These are phyloP conservation scores for Nephrotoma guestfalica DNA, from an alignment of 2,888 invertebrate genomes.

Conservation along the genomic window DNA sequence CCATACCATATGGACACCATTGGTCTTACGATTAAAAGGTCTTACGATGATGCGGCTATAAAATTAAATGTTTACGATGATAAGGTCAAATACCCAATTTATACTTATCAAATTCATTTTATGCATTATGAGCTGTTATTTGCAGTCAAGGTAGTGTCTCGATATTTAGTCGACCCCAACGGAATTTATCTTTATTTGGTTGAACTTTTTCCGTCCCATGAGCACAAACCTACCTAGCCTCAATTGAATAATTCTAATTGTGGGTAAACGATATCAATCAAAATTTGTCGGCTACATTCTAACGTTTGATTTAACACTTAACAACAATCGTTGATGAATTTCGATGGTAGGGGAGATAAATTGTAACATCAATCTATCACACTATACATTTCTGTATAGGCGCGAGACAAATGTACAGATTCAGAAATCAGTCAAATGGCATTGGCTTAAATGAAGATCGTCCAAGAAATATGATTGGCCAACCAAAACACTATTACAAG, in stretches of 20 bases:
- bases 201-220: neutral
- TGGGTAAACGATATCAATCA: neutral
- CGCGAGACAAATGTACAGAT: neutral
- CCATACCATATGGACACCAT: no score
- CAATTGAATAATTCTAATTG: neutral
- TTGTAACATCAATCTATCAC: neutral
- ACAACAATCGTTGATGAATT: neutral
- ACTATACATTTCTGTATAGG: no score
- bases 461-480: neutral
- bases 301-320: neutral
- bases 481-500: neutral
- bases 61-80: no score
- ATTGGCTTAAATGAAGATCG: neutral
- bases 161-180: neutral
- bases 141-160: no score
- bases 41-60: no score
- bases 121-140: no score
- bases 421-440: neutral
- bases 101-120: no score
- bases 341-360: neutral
- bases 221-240: neutral
- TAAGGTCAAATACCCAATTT: no score
- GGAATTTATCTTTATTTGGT: neutral
- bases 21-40: no score
- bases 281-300: neutral